Percentiles rank a stretch among this genome's conserved stretches.
These are phyloP conservation scores for Babyrousa celebensis DNA, from an alignment of 2,797 vertebrate genomes.

Conservation along the genomic window DNA sequence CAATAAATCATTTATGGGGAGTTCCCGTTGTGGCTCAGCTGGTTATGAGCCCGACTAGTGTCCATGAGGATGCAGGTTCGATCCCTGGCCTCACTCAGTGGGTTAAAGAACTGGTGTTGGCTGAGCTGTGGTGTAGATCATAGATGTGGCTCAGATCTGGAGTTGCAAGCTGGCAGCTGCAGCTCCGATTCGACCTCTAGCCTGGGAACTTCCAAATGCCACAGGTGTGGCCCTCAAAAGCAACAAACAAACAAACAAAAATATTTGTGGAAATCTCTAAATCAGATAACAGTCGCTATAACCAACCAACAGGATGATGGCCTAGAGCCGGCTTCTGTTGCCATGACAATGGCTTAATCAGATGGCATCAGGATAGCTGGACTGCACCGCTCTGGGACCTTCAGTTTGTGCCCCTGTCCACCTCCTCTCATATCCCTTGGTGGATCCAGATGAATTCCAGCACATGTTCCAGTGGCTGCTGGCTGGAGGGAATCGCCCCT, in stretches of 20 bases:
- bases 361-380: not conserved
- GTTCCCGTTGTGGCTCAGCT: too few relatives aligned
- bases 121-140: too few relatives aligned
- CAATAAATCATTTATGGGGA: not conserved
- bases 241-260: too few relatives aligned
- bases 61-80: too few relatives aligned
- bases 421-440: not conserved
- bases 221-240: too few relatives aligned
- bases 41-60: too few relatives aligned
- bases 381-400: not conserved
- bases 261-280: not conserved
- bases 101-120: too few relatives aligned
- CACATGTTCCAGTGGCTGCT: not conserved
- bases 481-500: not conserved
- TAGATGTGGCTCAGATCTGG: too few relatives aligned
- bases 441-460: conserved; percentile 7
- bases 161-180: too few relatives aligned
- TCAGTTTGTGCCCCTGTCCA: not conserved
- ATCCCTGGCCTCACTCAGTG: too few relatives aligned
- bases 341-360: not conserved
- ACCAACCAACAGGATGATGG: not conserved
- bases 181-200: too few relatives aligned
- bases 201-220: too few relatives aligned
- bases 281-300: not conserved
- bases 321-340: not conserved